phyloP scores from a whole-genome alignment of 2,113 vertebrate species.

The Hippocampus comes region DNA sequence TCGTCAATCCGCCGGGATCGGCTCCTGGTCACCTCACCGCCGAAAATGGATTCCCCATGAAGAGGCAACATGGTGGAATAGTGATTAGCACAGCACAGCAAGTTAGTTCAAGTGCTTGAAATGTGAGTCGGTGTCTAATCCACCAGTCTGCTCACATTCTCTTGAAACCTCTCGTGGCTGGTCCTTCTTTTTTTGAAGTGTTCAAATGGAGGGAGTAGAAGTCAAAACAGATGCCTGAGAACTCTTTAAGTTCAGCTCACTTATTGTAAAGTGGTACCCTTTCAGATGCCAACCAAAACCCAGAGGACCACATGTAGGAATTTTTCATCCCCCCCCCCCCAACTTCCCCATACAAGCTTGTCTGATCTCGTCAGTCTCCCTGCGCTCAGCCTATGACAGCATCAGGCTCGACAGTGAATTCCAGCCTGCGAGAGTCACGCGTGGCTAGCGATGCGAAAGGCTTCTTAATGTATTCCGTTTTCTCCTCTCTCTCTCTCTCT shows the following conservation, averaged over 20 bases:
- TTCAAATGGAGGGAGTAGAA: no score
- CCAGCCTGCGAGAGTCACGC: constrained; percentile 2
- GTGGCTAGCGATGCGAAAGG: constrained; percentile 23
- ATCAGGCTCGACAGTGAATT: constrained; percentile 20
- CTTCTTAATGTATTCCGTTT: constrained; percentile 38
- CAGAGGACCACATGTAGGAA: constrained; percentile 25
- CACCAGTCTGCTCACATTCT: no score
- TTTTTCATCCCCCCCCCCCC: constrained; percentile 2
- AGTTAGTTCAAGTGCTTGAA: no score
- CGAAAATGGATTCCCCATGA: no score
- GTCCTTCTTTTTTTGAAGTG: no score
- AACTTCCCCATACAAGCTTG: constrained; percentile 22
- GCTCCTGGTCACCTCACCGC: no score
- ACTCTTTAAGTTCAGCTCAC: not conserved
- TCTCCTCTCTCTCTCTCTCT: constrained; percentile 35
- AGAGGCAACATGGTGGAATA: no score
- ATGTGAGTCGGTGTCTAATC: no score
- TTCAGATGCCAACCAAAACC: not conserved
- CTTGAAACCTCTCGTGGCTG: no score
- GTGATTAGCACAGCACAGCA: no score
- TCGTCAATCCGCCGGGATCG: no score
- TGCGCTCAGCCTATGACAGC: constrained; percentile 25
- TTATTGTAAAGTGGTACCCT: not conserved
- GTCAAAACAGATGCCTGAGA: no score
- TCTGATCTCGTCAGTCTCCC: constrained; percentile 43